These are phyloP conservation scores for Ctenicera cuprea DNA, from an alignment of 2,888 invertebrate species.

Conservation along the genomic window DNA sequence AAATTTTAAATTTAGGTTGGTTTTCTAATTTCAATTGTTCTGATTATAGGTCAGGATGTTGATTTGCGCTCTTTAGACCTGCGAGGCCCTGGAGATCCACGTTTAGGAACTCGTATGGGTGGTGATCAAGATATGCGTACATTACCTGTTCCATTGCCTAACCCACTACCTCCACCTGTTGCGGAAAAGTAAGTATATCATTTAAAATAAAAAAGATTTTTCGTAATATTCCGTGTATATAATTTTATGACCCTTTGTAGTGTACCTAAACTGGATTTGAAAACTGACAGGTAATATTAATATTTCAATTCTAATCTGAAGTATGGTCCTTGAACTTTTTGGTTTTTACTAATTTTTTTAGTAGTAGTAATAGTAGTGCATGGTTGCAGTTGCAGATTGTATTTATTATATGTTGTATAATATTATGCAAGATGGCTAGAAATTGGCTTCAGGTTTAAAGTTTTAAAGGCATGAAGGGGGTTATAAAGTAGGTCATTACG, in stretches of 20 bases:
- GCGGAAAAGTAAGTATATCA: slow-evolving; percentile 69
- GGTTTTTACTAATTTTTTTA: no score
- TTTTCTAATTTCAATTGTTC: neutral
- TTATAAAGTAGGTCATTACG: no score
- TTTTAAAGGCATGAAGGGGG: no score
- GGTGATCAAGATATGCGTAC: slow-evolving; percentile 88
- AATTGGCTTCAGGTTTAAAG: no score
- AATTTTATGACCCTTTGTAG: slow-evolving; percentile 43
- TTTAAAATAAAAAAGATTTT: slow-evolving; percentile 7
- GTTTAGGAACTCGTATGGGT: slow-evolving; percentile 72
- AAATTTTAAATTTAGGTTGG: neutral
- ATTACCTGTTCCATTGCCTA: slow-evolving; percentile 70
- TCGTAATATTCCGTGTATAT: neutral
- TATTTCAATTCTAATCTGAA: slow-evolving; percentile 10
- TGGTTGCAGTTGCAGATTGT: no score
- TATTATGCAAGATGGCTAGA: no score
- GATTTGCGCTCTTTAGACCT: slow-evolving; percentile 77
- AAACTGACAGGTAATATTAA: slow-evolving; percentile 41
- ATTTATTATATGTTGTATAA: no score
- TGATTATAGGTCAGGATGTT: slow-evolving; percentile 75
- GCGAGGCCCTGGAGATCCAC: slow-evolving; percentile 66
- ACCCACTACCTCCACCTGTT: slow-evolving; percentile 63
- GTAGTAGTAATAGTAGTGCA: neutral
- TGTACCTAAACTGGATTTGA: slow-evolving; percentile 53
- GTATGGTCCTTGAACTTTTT: no score